Evolutionary conservation across 2,888 invertebrate genomes (phyloP).

Genomic region (Drosophila fungiperda): DNA sequence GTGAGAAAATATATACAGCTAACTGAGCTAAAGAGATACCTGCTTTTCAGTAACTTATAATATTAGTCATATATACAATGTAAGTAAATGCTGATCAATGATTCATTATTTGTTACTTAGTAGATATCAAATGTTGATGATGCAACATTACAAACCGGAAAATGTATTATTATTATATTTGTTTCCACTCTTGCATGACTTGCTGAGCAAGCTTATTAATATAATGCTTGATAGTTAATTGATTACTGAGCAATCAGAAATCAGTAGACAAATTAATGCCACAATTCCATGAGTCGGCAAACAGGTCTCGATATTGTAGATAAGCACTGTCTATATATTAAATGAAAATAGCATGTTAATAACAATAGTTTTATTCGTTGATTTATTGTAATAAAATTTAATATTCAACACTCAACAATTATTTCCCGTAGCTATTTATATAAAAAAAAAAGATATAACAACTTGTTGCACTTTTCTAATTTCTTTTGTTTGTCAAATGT

Average conservation of each 20-base stretch:
- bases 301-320: not conserved
- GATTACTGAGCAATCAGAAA: not conserved
- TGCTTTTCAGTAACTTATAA: not conserved
- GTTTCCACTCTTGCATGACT: not conserved
- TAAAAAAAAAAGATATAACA: not conserved
- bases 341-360: slow-evolving; percentile 10
- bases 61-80: not conserved
- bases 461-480: not conserved
- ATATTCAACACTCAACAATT: not conserved
- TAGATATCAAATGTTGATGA: not conserved
- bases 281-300: not conserved
- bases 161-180: not conserved
- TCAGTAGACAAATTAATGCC: not conserved
- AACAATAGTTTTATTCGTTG: not conserved
- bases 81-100: not conserved
- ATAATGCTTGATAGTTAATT: not conserved
- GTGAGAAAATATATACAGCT: not conserved
- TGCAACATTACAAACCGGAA: not conserved
- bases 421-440: not conserved
- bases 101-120: not conserved
- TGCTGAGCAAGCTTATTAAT: not conserved
- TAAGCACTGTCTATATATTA: not conserved
- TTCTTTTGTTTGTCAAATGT: not conserved
- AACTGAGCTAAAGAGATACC: not conserved
- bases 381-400: not conserved